A percentile compares a stretch with the other conserved stretches of the same genome.
Evolutionary conservation across 2,113 vertebrate species (phyloP).

Genomic region (Abramis brama): DNA sequence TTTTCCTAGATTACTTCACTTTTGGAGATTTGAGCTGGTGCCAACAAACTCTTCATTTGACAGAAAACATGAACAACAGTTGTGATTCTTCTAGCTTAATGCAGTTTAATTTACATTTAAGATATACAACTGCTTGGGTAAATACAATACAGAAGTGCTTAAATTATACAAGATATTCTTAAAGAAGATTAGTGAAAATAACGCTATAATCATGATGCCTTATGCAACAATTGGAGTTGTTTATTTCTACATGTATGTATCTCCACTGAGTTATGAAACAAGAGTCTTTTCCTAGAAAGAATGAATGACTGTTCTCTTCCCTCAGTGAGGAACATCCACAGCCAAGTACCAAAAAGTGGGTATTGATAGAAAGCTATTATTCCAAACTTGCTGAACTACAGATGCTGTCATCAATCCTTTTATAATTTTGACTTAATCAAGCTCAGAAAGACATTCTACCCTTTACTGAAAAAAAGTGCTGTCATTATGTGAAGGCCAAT

Average conservation of each 20-base stretch:
- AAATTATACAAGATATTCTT: neutral
- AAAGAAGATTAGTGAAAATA: neutral
- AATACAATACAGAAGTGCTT: neutral
- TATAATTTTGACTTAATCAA: neutral
- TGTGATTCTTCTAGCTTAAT: slow-evolving; percentile 1
- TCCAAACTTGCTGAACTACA: neutral
- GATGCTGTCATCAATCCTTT: neutral
- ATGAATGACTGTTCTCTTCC: neutral
- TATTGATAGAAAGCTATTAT: neutral
- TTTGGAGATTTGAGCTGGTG: slow-evolving; percentile 1
- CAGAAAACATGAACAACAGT: neutral
- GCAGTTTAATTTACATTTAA: neutral
- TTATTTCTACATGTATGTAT: slow-evolving; percentile 4
- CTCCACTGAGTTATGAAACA: neutral
- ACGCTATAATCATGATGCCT: too few species aligned
- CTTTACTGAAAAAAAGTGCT: neutral
- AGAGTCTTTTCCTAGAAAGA: neutral
- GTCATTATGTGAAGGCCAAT: neutral
- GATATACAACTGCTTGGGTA: neutral
- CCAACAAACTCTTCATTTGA: slow-evolving; percentile 10
- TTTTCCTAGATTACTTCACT: slow-evolving; percentile 35
- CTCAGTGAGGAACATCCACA: neutral
- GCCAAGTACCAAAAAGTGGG: neutral
- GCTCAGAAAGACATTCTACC: neutral
- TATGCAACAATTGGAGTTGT: neutral